These are phyloP conservation scores for Smithornis capensis DNA, from an alignment of 2,113 vertebrate genomes.

Conservation along the genomic window DNA sequence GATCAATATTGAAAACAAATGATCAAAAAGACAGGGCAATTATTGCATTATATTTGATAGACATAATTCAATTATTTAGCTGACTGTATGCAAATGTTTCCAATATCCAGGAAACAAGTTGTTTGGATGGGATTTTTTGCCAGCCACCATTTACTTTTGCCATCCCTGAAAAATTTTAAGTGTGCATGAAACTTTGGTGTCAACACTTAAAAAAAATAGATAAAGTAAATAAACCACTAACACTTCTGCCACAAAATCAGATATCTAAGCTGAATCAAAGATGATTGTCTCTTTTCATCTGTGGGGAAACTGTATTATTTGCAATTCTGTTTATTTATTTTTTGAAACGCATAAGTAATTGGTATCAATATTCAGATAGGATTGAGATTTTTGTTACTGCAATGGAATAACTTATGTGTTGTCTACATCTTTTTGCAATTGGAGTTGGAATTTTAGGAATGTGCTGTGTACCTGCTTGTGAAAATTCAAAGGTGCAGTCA, in stretches of 20 bases:
- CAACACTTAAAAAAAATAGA: background rate
- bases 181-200: background rate
- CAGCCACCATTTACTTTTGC: accelerated
- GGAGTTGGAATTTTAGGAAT: background rate
- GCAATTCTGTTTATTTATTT: background rate
- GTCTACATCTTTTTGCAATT: background rate
- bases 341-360: background rate
- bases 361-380: background rate
- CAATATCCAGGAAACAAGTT: background rate
- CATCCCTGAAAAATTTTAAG: background rate
- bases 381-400: background rate
- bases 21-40: background rate
- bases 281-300: background rate
- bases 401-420: background rate
- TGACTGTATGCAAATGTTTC: background rate
- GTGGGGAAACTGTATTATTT: background rate
- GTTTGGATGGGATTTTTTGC: background rate
- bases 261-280: background rate
- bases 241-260: background rate
- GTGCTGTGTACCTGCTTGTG: background rate
- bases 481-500: background rate
- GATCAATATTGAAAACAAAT: background rate
- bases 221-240: background rate
- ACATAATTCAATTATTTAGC: background rate
- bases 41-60: background rate